Evolutionary conservation across 2,888 invertebrate genomes (phyloP).

Genomic region (Drosophila prostipennis): DNA sequence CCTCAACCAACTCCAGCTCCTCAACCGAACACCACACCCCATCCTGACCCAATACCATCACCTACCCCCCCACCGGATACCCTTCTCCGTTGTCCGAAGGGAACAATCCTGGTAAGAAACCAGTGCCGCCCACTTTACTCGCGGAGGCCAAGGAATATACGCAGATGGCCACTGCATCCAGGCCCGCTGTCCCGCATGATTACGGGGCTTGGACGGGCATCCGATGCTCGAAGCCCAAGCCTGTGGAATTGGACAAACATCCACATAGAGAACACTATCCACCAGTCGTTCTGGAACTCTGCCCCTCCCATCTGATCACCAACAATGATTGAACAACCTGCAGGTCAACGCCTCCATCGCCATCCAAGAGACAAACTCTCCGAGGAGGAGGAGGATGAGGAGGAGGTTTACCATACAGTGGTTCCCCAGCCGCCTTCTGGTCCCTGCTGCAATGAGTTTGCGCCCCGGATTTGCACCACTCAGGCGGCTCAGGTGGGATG

Average conservation of each 20-base stretch:
- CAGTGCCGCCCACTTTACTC: constrained; percentile 72
- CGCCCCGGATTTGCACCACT: constrained; percentile 71
- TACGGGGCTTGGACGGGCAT: constrained; percentile 70
- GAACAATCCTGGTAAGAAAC: constrained; percentile 56
- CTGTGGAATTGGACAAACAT: constrained; percentile 49
- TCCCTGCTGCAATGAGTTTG: constrained; percentile 73
- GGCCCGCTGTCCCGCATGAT: constrained; percentile 66
- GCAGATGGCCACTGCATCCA: constrained; percentile 57
- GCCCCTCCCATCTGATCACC: constrained; percentile 47
- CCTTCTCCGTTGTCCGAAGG: constrained; percentile 57
- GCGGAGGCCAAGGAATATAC: constrained; percentile 57
- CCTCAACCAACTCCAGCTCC: constrained; percentile 11
- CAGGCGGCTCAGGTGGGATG: constrained; percentile 42
- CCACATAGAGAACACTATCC: constrained; percentile 48
- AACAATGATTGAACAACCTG: constrained; percentile 68
- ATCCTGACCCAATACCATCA: constrained; percentile 9
- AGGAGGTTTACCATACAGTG: background rate
- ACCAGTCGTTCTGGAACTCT: constrained; percentile 41
- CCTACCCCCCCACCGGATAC: constrained; percentile 31
- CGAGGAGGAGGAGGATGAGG: constrained; percentile 23
- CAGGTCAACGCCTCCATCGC: constrained; percentile 57
- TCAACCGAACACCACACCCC: background rate
- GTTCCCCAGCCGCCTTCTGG: background rate
- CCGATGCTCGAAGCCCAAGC: constrained; percentile 55
- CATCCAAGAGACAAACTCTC: constrained; percentile 32